Base-by-base conservation (phyloP, 92 coral and sea anemone genomes). In the Heteractis magnifica region DNA sequence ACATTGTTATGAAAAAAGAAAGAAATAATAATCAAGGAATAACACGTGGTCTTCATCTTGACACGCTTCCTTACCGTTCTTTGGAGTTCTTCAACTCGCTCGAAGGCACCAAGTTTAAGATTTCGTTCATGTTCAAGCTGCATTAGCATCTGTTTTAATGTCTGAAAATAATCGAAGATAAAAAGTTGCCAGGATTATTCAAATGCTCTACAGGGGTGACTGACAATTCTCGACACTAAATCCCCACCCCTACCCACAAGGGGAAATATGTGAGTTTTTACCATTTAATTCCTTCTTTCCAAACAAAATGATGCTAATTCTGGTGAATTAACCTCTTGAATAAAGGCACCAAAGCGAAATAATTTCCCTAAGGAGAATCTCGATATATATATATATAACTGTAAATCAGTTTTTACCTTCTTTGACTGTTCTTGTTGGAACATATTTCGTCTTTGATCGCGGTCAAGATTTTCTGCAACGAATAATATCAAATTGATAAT, bases 31-130 rank as follows among this genome's bases (percentile, higher is more conserved):
- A 34, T 34, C 3, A 34, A 34, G 44, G 44, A 34, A 34, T 34
- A 34, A 34, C 44, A 34, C 44, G 3, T 34, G 44, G 44, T 34
- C 44, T 73, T 21, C 6, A 3, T 41, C 6, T 8, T 49, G 78
- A 13, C 19, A 3, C 44, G 18, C 13, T 16, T 34, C 10, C 83
- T 81, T 78, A 95, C 98, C 92, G 95, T 97, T 84, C 97, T 85
- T 78, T 93, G 98, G 0, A 93, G 90, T 77, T 93, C 98, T 48
- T 95, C 98, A 11, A 95, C 98, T 79, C 98, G 86, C 76, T 93
- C 98, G 80, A 95, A 95, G 20, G 98, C 98, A 76, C 83, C 98
- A 18, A 95, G 87, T 79, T 95, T 95, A 59, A 95, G 93, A 71
- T 86, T 81, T 18, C 98, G 87, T 70, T 95, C 98, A 64, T 91